A percentile compares a stretch with the other conserved stretches of the same genome.
Evolutionary conservation across 2,113 vertebrate genomes (phyloP).

Genomic region (Bubo scandiacus): DNA sequence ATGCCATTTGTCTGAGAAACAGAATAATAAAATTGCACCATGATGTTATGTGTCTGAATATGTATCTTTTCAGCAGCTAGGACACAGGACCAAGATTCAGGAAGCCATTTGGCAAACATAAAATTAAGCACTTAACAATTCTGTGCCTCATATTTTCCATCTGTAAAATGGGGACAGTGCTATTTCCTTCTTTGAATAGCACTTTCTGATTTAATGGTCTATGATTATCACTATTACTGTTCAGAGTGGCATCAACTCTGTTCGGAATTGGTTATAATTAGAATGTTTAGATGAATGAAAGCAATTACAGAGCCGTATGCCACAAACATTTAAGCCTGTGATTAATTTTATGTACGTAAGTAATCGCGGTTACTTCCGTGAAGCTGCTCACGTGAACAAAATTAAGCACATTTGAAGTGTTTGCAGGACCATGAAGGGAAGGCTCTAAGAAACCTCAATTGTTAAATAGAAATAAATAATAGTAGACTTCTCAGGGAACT

Average conservation of each 20-base stretch:
- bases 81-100: neutral
- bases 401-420: neutral
- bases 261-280: slow-evolving; percentile 29
- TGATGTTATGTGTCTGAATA: slow-evolving; percentile 3
- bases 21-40: neutral
- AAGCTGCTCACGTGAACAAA: neutral
- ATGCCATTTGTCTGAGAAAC: slow-evolving; percentile 27
- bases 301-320: neutral
- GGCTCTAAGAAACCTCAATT: neutral
- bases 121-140: slow-evolving; percentile 37
- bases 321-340: slow-evolving; percentile 1
- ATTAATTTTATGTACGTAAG: slow-evolving; percentile 22
- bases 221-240: slow-evolving; percentile 46
- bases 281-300: slow-evolving; percentile 41
- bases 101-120: slow-evolving; percentile 21
- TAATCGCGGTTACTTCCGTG: neutral
- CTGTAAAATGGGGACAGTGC: slow-evolving; percentile 3
- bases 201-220: slow-evolving; percentile 43
- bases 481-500: neutral
- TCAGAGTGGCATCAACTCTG: slow-evolving; percentile 24
- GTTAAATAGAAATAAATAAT: neutral
- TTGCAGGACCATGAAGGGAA: neutral
- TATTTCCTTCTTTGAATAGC: slow-evolving; percentile 24
- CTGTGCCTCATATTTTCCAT: slow-evolving; percentile 22
- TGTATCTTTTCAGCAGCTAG: neutral